Evolutionary conservation across 2,797 vertebrate genomes (phyloP).

Genomic region (Poliocrania exsul): DNA sequence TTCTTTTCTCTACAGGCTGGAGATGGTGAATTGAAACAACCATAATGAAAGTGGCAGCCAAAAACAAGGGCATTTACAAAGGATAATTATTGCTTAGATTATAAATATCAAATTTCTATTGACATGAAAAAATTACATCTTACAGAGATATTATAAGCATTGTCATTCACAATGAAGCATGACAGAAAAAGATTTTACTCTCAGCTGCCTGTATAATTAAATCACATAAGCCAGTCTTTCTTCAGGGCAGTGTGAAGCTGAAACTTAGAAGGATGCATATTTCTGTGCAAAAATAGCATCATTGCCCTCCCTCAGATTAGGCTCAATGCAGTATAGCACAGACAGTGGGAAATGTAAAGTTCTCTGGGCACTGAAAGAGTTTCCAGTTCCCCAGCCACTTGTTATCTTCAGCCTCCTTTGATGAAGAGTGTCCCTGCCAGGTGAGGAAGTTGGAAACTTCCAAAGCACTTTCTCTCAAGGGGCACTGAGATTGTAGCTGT

Average conservation of each 20-base stretch:
- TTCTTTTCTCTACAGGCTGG: neutral
- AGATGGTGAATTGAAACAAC: constrained; percentile 33
- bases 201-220: constrained; percentile 21
- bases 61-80: constrained; percentile 58
- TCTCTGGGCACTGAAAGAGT: neutral
- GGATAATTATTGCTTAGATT: constrained; percentile 60
- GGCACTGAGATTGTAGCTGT: neutral
- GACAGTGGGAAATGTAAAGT: neutral
- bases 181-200: constrained; percentile 43
- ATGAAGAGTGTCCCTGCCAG: neutral
- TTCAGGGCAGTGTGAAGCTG: neutral
- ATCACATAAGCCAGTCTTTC: neutral
- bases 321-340: neutral
- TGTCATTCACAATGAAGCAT: constrained; percentile 52
- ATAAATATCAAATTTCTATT: constrained; percentile 65
- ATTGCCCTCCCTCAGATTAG: neutral
- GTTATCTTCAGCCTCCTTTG: neutral
- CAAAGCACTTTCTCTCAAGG: neutral
- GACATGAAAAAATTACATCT: constrained; percentile 46
- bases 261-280: constrained; percentile 14
- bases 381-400: neutral
- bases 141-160: constrained; percentile 42
- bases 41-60: constrained; percentile 39
- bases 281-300: neutral
- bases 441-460: neutral